A percentile compares a stretch with the other conserved stretches of the same genome.
These are phyloP conservation scores for Athetis lepigone DNA, from an alignment of 2,888 invertebrate genomes.

Conservation along the genomic window DNA sequence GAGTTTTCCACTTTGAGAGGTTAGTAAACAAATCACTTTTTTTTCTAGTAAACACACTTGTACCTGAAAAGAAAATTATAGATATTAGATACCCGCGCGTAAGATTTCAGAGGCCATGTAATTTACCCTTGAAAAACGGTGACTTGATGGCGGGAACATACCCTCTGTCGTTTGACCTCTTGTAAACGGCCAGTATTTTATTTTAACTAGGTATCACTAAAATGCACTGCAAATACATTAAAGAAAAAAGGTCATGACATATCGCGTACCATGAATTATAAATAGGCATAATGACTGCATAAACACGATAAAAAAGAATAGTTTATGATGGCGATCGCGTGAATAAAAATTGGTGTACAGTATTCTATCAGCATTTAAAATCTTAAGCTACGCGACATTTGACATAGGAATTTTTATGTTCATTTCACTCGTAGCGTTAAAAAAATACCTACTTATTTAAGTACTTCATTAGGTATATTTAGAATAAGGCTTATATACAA, in stretches of 20 bases:
- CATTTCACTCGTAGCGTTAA: neutral
- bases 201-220: neutral
- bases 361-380: constrained; percentile 32
- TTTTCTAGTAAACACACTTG: neutral
- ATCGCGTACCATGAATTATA: constrained; percentile 32
- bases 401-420: constrained; percentile 21
- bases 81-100: too few species aligned
- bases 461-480: too few species aligned
- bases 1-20: constrained; percentile 73
- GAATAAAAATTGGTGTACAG: constrained; percentile 16
- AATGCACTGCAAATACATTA: constrained; percentile 23
- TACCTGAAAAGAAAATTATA: constrained; percentile 4
- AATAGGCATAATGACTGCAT: constrained; percentile 35
- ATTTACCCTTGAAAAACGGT: constrained; percentile 6
- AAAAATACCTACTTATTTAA: too few species aligned
- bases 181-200: constrained; percentile 21
- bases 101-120: neutral
- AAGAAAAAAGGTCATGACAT: constrained; percentile 26
- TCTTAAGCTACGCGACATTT: constrained; percentile 34
- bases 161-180: neutral
- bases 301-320: constrained; percentile 36
- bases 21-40: constrained; percentile 80
- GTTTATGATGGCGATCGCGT: constrained; percentile 44
- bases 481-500: too few species aligned
- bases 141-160: constrained; percentile 49